Percentiles rank a stretch among this genome's conserved stretches.
Conservation (phyloP, 1,140 invertebrate species). For the Rhizoglyphus robini region DNA sequence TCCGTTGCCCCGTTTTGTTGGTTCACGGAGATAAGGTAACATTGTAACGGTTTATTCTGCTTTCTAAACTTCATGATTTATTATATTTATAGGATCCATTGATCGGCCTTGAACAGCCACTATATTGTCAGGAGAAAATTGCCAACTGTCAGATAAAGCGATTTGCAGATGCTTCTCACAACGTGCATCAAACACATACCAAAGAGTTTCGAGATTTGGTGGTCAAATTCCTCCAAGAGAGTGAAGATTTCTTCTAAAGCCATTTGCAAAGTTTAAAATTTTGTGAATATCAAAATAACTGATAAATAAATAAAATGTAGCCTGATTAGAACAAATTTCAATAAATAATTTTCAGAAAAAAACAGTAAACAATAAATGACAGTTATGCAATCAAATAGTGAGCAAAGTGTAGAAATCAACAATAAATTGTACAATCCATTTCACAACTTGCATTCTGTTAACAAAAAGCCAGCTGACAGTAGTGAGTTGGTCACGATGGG, state of each 20-base stretch:
- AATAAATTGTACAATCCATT: no score
- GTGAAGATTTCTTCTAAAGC: neutral
- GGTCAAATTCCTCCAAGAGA: slow-evolving; percentile 17
- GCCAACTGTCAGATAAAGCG: slow-evolving; percentile 15
- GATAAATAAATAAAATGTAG: no score
- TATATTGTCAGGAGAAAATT: slow-evolving; percentile 3
- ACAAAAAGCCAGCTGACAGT: no score
- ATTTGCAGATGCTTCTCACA: slow-evolving; percentile 20
- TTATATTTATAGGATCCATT: slow-evolving; percentile 20
- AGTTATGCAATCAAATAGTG: no score
- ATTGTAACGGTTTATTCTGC: neutral
- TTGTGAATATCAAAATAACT: no score
- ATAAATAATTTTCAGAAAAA: no score
- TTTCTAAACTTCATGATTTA: neutral
- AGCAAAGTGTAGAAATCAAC: no score
- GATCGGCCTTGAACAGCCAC: slow-evolving; percentile 18
- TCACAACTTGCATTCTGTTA: no score
- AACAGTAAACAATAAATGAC: no score
- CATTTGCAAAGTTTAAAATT: neutral
- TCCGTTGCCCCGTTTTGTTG: slow-evolving; percentile 16
- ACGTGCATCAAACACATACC: slow-evolving; percentile 16
- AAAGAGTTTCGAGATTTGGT: slow-evolving; percentile 20
- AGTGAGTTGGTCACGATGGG: no score
- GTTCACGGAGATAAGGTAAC: slow-evolving; percentile 19
- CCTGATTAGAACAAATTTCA: no score